A percentile compares a stretch with the other conserved stretches of the same genome.
Evolutionary conservation across 2,113 vertebrate species (phyloP).

Genomic region (Aegithalos caudatus): DNA sequence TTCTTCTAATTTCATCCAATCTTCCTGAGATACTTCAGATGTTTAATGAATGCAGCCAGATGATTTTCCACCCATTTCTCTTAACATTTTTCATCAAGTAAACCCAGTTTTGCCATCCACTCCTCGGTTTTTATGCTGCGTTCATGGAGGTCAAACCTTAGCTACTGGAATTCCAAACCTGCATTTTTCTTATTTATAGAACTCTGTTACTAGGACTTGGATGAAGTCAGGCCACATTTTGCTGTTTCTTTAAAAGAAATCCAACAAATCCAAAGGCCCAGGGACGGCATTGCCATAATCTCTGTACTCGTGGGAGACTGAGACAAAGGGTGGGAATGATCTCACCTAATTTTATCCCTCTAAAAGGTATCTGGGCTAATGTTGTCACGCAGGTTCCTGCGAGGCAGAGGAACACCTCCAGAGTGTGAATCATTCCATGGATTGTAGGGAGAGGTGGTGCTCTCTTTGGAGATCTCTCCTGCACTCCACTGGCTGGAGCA

Average conservation of each 20-base stretch:
- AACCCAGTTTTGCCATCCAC: neutral
- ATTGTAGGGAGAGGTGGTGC: neutral
- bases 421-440: neutral
- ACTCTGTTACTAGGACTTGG: neutral
- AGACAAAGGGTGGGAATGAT: neutral
- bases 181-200: neutral
- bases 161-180: neutral
- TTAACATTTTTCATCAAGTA: neutral
- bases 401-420: neutral
- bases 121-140: neutral
- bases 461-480: neutral
- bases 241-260: neutral
- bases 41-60: neutral
- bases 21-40: neutral
- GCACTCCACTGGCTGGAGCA: neutral
- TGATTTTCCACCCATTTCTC: neutral
- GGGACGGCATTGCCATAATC: neutral
- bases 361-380: neutral
- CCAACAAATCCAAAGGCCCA: neutral
- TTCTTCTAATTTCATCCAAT: constrained; percentile 23
- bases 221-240: neutral
- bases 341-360: neutral
- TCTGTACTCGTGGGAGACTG: neutral
- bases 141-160: neutral
- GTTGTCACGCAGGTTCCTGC: neutral